phyloP scores from a whole-genome alignment of 2,113 vertebrate genomes.

The Hemichromis elongatus region DNA sequence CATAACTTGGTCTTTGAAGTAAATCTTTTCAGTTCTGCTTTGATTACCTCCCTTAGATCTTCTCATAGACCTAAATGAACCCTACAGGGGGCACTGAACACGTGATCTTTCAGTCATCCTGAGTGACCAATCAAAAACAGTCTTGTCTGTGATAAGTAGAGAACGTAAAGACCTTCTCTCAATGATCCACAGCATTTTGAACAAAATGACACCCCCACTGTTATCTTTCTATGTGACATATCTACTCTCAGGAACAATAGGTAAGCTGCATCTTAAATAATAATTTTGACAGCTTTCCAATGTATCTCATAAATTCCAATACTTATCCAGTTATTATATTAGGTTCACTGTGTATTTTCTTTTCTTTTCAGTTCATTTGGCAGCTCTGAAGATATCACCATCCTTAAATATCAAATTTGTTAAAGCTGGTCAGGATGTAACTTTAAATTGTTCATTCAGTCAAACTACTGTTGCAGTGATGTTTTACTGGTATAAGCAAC shows the following conservation, averaged over 20 bases:
- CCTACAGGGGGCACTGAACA: background rate
- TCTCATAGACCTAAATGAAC: background rate
- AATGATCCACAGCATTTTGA: background rate
- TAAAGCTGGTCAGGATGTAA: background rate
- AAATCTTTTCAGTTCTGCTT: background rate
- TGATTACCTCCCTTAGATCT: background rate
- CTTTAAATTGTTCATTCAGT: constrained; percentile 11
- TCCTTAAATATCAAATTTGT: background rate
- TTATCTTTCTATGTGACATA: background rate
- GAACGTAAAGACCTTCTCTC: background rate
- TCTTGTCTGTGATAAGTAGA: background rate
- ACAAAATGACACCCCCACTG: background rate
- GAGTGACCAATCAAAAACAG: background rate
- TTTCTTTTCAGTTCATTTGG: background rate
- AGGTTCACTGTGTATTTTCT: background rate
- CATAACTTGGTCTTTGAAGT: background rate
- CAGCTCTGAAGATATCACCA: background rate
- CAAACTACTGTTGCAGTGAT: fast-evolving
- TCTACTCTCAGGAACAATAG: background rate
- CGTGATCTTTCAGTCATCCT: background rate
- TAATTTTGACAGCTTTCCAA: fast-evolving
- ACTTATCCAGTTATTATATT: no score
- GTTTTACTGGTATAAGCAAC: constrained; percentile 38
- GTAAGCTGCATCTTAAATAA: background rate
- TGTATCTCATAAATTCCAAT: background rate